Evolutionary conservation across 2,888 invertebrate species (phyloP).

Genomic region (Elmis aenea): DNA sequence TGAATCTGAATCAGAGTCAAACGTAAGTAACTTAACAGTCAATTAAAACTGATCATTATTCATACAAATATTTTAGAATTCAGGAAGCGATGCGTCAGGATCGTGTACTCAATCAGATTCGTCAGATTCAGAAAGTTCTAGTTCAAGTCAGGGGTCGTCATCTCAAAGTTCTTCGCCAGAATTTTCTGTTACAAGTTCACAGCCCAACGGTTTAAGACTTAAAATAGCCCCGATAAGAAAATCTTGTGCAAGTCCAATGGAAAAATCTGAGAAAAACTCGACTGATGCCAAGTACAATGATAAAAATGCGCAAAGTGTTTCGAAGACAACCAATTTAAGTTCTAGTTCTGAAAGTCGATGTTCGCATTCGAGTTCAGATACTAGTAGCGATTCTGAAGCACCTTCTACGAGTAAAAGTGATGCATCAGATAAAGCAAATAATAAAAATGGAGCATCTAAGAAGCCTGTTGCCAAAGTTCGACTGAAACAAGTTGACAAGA

Average conservation of each 20-base stretch:
- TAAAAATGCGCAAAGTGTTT: conserved; percentile 15
- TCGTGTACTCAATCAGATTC: conserved; percentile 45
- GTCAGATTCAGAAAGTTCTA: conserved; percentile 44
- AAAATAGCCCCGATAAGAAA: conserved; percentile 59
- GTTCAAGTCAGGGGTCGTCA: conserved; percentile 43
- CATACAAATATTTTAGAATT: conserved; percentile 40
- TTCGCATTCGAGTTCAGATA: conserved; percentile 47
- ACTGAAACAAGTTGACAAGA: conserved; percentile 28
- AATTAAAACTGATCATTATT: neutral
- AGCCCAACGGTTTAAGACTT: conserved; percentile 57
- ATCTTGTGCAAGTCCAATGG: conserved; percentile 43
- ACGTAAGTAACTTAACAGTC: conserved; percentile 32
- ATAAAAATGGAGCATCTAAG: conserved; percentile 11
- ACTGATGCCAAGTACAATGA: conserved; percentile 14
- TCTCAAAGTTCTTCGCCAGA: conserved; percentile 46
- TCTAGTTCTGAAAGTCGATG: conserved; percentile 48
- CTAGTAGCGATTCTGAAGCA: conserved; percentile 49
- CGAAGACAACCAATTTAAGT: conserved; percentile 47
- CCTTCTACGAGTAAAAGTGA: conserved; percentile 13
- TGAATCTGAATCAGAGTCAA: conserved; percentile 54
- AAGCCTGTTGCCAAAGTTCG: conserved; percentile 13
- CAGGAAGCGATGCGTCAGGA: conserved; percentile 46
- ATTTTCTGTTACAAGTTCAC: conserved; percentile 57
- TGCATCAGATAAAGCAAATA: conserved; percentile 7
- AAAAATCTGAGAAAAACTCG: conserved; percentile 16